These are phyloP conservation scores for Hypocryptadius cinnamomeus DNA, from an alignment of 2,113 vertebrate genomes.

Conservation along the genomic window DNA sequence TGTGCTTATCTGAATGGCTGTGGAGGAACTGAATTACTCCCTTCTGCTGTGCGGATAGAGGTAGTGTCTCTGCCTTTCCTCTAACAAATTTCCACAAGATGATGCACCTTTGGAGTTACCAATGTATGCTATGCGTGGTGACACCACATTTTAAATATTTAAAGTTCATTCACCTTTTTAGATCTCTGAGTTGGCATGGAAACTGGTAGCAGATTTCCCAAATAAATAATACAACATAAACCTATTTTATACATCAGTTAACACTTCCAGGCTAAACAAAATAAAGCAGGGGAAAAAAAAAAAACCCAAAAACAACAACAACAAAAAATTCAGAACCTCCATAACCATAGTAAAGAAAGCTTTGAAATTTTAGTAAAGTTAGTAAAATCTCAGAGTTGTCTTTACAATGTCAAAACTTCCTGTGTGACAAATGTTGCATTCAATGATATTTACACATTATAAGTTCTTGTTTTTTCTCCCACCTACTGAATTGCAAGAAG, in stretches of 20 bases:
- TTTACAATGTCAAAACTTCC: background rate
- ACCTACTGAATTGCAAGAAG: background rate
- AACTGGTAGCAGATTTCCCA: constrained; percentile 15
- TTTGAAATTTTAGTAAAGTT: background rate
- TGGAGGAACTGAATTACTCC: background rate
- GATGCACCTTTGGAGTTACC: background rate
- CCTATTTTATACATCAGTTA: constrained; percentile 7
- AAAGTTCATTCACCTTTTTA: constrained; percentile 15
- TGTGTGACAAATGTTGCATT: background rate
- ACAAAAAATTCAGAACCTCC: too few relatives aligned
- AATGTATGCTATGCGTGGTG: background rate
- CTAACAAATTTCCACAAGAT: background rate
- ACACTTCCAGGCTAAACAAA: background rate
- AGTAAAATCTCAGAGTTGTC: background rate
- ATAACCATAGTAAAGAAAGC: background rate
- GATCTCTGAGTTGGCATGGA: background rate
- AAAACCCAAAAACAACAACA: too few relatives aligned
- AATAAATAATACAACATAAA: constrained; percentile 33
- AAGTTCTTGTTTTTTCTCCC: background rate
- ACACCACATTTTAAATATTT: constrained; percentile 28
- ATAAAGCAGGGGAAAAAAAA: background rate
- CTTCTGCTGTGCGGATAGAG: background rate
- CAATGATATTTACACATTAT: background rate
- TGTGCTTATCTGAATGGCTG: background rate
- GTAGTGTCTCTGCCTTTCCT: background rate